A percentile compares a stretch with the other conserved stretches of the same genome.
These are phyloP conservation scores for Sycophila sp. DNA, from an alignment of 1,140 invertebrate genomes.

Conservation along the genomic window DNA sequence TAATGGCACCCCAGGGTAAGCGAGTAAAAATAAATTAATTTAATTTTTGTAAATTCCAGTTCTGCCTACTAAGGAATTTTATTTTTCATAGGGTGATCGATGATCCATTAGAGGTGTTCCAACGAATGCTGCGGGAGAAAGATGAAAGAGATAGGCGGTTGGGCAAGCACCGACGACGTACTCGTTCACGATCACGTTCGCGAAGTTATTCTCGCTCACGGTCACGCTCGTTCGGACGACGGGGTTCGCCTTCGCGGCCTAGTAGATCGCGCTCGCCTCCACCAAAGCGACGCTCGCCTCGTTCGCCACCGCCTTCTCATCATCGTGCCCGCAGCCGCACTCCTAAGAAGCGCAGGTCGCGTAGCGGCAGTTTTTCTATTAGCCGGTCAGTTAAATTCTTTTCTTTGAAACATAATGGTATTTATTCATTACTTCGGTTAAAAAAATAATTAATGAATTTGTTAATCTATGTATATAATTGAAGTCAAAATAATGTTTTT, in stretches of 20 bases:
- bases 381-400: constrained; percentile 69
- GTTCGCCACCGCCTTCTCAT: constrained; percentile 54
- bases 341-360: constrained; percentile 59
- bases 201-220: constrained; percentile 67
- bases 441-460: too few relatives aligned
- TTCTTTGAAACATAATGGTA: too few relatives aligned
- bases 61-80: constrained; percentile 39
- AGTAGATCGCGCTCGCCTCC: constrained; percentile 61
- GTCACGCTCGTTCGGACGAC: constrained; percentile 58
- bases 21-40: constrained; percentile 35
- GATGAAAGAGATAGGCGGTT: constrained; percentile 77
- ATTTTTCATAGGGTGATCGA: constrained; percentile 75
- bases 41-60: too few relatives aligned
- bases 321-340: constrained; percentile 63
- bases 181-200: constrained; percentile 63
- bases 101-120: constrained; percentile 86
- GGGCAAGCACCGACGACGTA: constrained; percentile 71
- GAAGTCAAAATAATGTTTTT: too few relatives aligned
- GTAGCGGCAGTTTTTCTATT: constrained; percentile 66
- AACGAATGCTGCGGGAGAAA: constrained; percentile 85
- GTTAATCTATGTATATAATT: neutral
- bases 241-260: constrained; percentile 50
- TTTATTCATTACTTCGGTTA: too few relatives aligned
- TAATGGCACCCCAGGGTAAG: constrained; percentile 63
- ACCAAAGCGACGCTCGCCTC: constrained; percentile 50